Evolutionary conservation across 92 coral and sea anemone genomes (phyloP), one percentile per base, ranked within the genome.

Genomic region (Nematostella vectensis): DNA sequence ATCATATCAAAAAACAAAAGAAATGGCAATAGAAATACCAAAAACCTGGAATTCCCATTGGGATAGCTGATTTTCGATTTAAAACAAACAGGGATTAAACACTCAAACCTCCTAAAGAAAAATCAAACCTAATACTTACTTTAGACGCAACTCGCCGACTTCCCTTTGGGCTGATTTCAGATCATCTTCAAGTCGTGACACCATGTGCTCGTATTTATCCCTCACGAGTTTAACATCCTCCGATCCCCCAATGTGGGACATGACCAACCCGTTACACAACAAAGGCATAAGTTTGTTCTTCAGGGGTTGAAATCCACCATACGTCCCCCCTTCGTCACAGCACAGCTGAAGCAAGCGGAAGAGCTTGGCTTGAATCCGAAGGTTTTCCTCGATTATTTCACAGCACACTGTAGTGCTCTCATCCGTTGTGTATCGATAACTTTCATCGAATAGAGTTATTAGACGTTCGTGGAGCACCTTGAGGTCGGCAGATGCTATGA

Each of bases 341-440:
- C 86, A 87, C 59, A 87, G 68, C 19, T 77, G 62, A 38, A 87
- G 57, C 28, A 87, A 77, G 6, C 80, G 80, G 55, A 87, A 87
- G 47, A 87, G 67, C 67, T 87, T 83, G 13, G 87, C 77, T 67
- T 87, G 91, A 1, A 83, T 71, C 17, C 59, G 68, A 4, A 81
- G 76, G 43, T 82, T 83, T 28, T 72, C 67, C 50, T 77, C 79
- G 18, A 87, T 79, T 16, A 87, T 25, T 27, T 77, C 86, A 51
- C 89, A 81, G 26, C 89, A 87, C 38, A 82, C 58, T 3, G 80
- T 51, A 8, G 88, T 73, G 54, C 76, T 77, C 24, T 87, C 86
- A 24, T 87, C 85, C 51, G 89, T 80, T 42, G 76, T 81, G 51
- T 82, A 83, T 1, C 91, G 91, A 48, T 77, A 77, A 43, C 83